Conservation (phyloP, 1,140 invertebrate species). For the Megalonaias nervosa region DNA sequence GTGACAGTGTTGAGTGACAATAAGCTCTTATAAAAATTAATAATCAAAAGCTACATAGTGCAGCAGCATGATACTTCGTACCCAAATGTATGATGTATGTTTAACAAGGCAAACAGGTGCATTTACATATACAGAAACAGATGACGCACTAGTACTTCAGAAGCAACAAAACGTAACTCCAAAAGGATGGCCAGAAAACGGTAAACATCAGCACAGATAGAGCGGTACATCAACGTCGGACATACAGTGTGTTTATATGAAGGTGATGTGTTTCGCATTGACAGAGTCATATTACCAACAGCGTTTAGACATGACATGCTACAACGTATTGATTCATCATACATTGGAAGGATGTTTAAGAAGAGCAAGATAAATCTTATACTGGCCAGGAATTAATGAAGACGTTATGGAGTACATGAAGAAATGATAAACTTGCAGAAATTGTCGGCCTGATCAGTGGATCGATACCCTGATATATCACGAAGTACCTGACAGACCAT, state of each 20-base stretch:
- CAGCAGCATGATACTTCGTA: neutral
- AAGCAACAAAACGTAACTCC: constrained; percentile 1
- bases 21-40: constrained; percentile 1
- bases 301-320: constrained; percentile 63
- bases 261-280: constrained; percentile 27
- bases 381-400: constrained; percentile 70
- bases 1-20: neutral
- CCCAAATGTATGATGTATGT: constrained; percentile 67
- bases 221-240: constrained; percentile 22
- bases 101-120: constrained; percentile 65
- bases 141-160: too few relatives aligned
- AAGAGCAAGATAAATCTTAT: constrained; percentile 68
- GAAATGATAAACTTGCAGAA: constrained; percentile 9
- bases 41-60: neutral
- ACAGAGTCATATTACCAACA: constrained; percentile 65
- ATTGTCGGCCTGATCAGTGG: neutral
- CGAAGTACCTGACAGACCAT: constrained; percentile 16
- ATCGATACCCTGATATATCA: constrained; percentile 17
- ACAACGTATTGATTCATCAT: constrained; percentile 67
- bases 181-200: constrained; percentile 24
- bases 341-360: constrained; percentile 71
- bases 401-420: constrained; percentile 63
- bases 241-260: constrained; percentile 31
- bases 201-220: neutral
- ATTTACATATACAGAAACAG: constrained; percentile 34